Percentiles rank a stretch among this genome's conserved stretches.
Evolutionary conservation across 2,888 invertebrate genomes (phyloP).

Genomic region (Phragmatobia fuliginosa): DNA sequence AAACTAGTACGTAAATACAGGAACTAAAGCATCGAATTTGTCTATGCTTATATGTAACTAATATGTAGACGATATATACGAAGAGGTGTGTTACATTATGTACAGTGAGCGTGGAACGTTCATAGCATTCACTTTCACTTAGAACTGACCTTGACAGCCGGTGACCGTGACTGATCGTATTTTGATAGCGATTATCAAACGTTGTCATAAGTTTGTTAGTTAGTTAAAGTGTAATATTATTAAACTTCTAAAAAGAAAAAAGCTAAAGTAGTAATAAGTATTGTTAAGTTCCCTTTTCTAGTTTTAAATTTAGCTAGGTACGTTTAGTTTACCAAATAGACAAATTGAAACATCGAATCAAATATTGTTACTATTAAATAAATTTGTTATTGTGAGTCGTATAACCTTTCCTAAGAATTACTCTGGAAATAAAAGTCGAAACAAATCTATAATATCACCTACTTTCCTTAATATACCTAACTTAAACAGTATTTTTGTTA

Average conservation of each 20-base stretch:
- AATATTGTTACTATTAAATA: too few species aligned
- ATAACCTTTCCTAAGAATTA: too few species aligned
- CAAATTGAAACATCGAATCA: too few species aligned
- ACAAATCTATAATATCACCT: too few species aligned
- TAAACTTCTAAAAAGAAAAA: neutral
- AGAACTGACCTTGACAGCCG: conserved; percentile 63
- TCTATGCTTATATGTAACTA: neutral
- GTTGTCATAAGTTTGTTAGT: conserved; percentile 1
- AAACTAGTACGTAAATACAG: neutral
- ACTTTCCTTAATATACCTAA: too few species aligned
- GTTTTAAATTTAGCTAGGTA: neutral
- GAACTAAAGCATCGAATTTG: neutral
- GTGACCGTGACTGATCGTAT: conserved; percentile 58
- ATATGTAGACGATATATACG: neutral
- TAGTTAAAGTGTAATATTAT: neutral
- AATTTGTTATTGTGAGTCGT: too few species aligned
- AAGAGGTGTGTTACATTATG: conserved; percentile 34
- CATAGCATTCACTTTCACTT: conserved; percentile 58
- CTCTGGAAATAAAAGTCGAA: too few species aligned
- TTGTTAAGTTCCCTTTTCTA: neutral
- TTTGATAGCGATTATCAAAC: conserved; percentile 25
- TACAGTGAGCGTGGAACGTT: conserved; percentile 22
- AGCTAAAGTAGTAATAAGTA: neutral
- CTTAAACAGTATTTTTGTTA: too few species aligned
- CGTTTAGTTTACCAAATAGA: too few species aligned